A percentile compares a stretch with the other conserved stretches of the same genome.
phyloP scores from a whole-genome alignment of 2,113 vertebrate species.

The Varanus salvator region DNA sequence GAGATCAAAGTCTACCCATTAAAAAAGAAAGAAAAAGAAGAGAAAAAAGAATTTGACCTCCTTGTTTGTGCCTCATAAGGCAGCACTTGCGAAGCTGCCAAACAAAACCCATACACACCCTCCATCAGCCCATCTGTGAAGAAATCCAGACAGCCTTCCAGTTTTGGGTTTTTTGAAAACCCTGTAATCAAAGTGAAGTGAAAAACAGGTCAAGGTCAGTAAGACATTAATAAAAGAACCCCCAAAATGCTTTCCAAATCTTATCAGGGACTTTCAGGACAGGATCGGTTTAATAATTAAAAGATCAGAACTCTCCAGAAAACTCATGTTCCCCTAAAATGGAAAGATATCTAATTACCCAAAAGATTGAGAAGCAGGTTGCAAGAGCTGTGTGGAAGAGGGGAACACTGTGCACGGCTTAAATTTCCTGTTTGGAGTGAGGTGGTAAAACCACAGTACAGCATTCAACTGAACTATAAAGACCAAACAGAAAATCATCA shows the following conservation, averaged over 20 bases:
- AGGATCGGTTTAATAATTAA: constrained; percentile 68
- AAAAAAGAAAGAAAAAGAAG: neutral
- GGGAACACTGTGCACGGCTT: too few species aligned
- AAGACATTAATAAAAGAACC: constrained; percentile 33
- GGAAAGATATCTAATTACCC: rapidly evolving
- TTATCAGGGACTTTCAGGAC: constrained; percentile 15
- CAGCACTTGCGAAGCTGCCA: neutral
- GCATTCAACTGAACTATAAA: neutral
- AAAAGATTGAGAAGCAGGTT: neutral
- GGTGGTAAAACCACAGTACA: neutral
- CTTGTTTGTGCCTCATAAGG: rapidly evolving
- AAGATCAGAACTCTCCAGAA: neutral
- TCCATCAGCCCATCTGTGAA: neutral
- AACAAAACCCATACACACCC: rapidly evolving
- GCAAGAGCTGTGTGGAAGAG: neutral
- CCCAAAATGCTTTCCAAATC: neutral
- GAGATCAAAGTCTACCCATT: too few species aligned
- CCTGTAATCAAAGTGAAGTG: constrained; percentile 25
- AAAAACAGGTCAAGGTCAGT: constrained; percentile 51
- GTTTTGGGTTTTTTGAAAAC: constrained; percentile 44
- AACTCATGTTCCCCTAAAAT: neutral
- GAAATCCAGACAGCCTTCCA: constrained; percentile 39
- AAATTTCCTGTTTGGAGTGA: neutral
- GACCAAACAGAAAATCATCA: neutral
- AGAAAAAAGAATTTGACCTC: neutral